Conservation (phyloP, 1,140 invertebrate species). For the Drosophila fuyamai region DNA sequence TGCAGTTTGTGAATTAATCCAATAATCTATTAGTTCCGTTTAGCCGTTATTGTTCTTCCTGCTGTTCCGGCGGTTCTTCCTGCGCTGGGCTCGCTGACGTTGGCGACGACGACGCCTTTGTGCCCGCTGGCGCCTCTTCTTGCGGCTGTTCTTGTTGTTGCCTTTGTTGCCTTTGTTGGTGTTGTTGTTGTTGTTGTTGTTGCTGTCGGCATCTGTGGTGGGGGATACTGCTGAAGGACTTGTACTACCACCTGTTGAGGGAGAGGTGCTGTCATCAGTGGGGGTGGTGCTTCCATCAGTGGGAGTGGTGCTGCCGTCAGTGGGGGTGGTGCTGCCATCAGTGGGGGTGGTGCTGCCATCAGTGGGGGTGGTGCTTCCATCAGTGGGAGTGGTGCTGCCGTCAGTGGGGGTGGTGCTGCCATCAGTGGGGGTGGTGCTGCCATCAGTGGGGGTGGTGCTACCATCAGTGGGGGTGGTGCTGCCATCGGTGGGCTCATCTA, state of each 20-base stretch:
- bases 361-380: conserved; percentile 3
- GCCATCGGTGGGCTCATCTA: neutral
- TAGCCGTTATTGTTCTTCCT: conserved; percentile 13
- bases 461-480: conserved; percentile 3
- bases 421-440: conserved; percentile 10
- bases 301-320: neutral
- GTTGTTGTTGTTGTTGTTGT: neutral
- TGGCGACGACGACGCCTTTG: conserved; percentile 16
- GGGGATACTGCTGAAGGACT: conserved; percentile 4
- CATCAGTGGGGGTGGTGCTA: conserved; percentile 8
- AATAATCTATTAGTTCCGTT: neutral
- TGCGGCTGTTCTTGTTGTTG: neutral
- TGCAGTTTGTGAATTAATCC: neutral
- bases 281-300: neutral
- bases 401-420: conserved; percentile 1
- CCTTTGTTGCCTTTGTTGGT: neutral
- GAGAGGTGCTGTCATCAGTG: conserved; percentile 1
- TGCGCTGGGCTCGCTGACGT: conserved; percentile 22
- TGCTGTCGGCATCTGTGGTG: neutral
- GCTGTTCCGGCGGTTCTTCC: conserved; percentile 24
- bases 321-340: conserved; percentile 1
- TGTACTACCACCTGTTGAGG: neutral
- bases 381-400: conserved; percentile 8
- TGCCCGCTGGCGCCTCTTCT: conserved; percentile 1
- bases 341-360: neutral